Percentiles rank a stretch among this genome's conserved stretches.
Conservation (phyloP, 2,797 vertebrate species). For the Steatocranus sp. region DNA sequence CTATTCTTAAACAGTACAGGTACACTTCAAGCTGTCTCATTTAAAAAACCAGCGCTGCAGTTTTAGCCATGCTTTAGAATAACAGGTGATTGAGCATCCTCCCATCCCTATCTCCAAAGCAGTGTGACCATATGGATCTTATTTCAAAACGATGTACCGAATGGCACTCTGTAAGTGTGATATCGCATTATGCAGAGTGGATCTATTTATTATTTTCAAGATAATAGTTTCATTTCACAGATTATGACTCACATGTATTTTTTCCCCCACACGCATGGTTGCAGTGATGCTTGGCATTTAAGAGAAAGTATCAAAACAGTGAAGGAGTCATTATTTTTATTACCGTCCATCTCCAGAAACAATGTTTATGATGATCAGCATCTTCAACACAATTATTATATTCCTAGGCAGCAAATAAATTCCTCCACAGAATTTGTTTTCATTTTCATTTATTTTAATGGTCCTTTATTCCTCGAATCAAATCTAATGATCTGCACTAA, state of each 20-base stretch:
- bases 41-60: conserved; percentile 33
- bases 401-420: conserved; percentile 36
- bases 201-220: conserved; percentile 53
- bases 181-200: conserved; percentile 46
- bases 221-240: conserved; percentile 60
- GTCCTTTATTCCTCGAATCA: conserved; percentile 38
- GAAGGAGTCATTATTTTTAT: conserved; percentile 46
- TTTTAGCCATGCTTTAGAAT: conserved; percentile 61
- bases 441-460: conserved; percentile 52
- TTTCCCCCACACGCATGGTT: background rate
- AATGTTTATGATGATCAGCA: conserved; percentile 41
- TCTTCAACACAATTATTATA: conserved; percentile 33
- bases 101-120: conserved; percentile 57
- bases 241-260: conserved; percentile 34
- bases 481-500: conserved; percentile 64
- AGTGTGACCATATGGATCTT: conserved; percentile 64
- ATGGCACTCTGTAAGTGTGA: conserved; percentile 32
- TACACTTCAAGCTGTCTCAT: conserved; percentile 64
- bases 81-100: conserved; percentile 67
- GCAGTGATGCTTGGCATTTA: conserved; percentile 20
- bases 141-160: conserved; percentile 48
- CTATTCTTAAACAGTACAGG: conserved; percentile 65
- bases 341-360: conserved; percentile 23
- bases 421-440: conserved; percentile 54
- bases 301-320: conserved; percentile 25